Evolutionary conservation across 2,888 invertebrate species (phyloP), one percentile per base, ranked within the genome.

Genomic region (Protodeltote pygarga): DNA sequence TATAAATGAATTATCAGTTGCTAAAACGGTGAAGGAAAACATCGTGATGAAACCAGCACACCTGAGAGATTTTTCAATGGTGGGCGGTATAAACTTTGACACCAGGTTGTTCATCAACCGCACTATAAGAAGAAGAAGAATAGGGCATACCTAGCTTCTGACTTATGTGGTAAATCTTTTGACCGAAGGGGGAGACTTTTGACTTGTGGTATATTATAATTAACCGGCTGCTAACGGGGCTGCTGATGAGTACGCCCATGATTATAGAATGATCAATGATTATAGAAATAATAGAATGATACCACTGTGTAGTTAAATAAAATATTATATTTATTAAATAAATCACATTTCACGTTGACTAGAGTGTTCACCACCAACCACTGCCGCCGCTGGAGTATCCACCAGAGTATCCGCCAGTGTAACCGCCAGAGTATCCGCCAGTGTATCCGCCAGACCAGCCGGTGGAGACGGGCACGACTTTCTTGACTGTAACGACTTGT

Each of bases 401-500:
- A 8, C 46, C 3, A 9, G 49, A 48, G 21, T 8, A 9, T 2
- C 47, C 47, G 4, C 44, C 15, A 14, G 14, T 17, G 19, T 19
- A 23, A 2, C 55, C 55, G 15, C 47, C 23, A 13, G 20, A 37
- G 14, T 32, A 20, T 3, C 42, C 35, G 6, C 33, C 16, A 11
- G 44, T 40, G 39, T 50, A 46, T 25, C 59, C 48, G 15, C 53
- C 37, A 19, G 24, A 20, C 9, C 28, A 44, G 8, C 50, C 58
- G 32, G 35, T 21, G 32, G 75, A 73, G 42, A 67, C 49, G 35
- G 76, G 63, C 33, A 73, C 69, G 9, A 80, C 64, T 60, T 79
- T 73, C 58, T 79, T 71, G 53, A 78, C 83, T 33, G 79, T 71
- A 53, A 87, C 75, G 47, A 82, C 77, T 60, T 80, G 80, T 25